A percentile compares a stretch with the other conserved stretches of the same genome.
Evolutionary conservation across 2,113 vertebrate genomes (phyloP).

Genomic region (Corynorhinus townsendii): DNA sequence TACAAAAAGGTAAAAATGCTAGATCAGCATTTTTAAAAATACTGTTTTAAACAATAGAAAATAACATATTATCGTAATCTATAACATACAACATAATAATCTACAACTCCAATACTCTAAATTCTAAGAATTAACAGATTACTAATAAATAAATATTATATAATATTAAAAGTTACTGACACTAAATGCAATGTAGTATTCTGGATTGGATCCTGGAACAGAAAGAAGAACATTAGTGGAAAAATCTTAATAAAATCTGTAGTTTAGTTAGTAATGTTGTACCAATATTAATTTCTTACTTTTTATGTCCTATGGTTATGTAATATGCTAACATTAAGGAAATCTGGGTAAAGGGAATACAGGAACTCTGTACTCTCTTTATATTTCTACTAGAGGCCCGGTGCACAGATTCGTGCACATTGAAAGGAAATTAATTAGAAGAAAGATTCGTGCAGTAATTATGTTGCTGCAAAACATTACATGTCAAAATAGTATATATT

Average conservation of each 20-base stretch:
- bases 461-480: too few species aligned
- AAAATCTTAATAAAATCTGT: neutral
- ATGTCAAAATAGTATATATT: too few species aligned
- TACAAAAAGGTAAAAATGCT: slow-evolving; percentile 3
- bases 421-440: too few species aligned
- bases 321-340: neutral
- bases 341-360: neutral
- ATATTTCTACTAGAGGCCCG: neutral
- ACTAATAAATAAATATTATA: neutral
- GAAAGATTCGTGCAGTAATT: too few species aligned
- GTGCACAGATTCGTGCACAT: too few species aligned
- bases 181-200: slow-evolving; percentile 2
- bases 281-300: neutral
- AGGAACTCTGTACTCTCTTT: neutral
- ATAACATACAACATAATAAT: neutral
- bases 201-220: slow-evolving; percentile 7
- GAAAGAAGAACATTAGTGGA: neutral
- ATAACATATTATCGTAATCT: neutral
- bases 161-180: slow-evolving; percentile 16
- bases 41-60: neutral
- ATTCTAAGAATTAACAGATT: neutral
- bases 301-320: neutral
- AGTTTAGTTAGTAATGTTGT: neutral
- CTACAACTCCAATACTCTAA: neutral
- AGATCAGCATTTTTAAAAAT: neutral